phyloP scores from a whole-genome alignment of 2,113 vertebrate genomes.

The Osmerus eperlanus region DNA sequence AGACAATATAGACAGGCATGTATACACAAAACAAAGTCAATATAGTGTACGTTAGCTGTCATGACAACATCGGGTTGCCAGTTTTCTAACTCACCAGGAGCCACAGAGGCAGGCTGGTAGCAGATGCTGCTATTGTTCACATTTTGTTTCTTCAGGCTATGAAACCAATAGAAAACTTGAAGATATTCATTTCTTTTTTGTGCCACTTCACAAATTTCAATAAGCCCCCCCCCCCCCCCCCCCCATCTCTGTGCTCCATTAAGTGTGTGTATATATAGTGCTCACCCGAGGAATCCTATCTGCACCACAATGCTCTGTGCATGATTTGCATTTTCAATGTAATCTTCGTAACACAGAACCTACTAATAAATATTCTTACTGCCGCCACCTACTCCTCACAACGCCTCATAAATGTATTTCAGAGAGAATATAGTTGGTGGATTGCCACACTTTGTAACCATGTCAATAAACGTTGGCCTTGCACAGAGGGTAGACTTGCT shows the following conservation, averaged over 20 bases:
- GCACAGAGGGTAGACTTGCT: conserved; percentile 30
- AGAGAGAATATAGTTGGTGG: conserved; percentile 8
- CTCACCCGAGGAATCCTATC: conserved; percentile 33
- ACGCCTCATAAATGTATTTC: conserved; percentile 21
- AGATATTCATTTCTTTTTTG: conserved; percentile 34
- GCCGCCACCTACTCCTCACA: background rate
- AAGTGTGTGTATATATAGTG: conserved; percentile 30
- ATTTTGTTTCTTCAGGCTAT: conserved; percentile 30
- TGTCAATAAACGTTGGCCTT: conserved; percentile 43
- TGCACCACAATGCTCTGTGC: conserved; percentile 7
- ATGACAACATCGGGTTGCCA: too few species aligned
- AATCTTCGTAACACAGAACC: conserved; percentile 33
- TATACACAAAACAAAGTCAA: too few species aligned
- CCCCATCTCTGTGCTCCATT: conserved; percentile 28
- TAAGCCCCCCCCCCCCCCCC: background rate
- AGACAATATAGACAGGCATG: too few species aligned
- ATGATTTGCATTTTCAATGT: conserved; percentile 31
- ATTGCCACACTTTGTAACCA: conserved; percentile 6
- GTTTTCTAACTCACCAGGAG: too few species aligned
- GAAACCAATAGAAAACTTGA: conserved; percentile 22
- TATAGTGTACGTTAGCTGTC: too few species aligned
- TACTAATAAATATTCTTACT: conserved; percentile 31
- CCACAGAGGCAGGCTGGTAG: too few species aligned
- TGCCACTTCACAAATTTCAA: conserved; percentile 34
- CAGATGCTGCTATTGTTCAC: conserved; percentile 1